phyloP scores from a whole-genome alignment of 2,113 vertebrate genomes.

The Oxyruncus cristatus region DNA sequence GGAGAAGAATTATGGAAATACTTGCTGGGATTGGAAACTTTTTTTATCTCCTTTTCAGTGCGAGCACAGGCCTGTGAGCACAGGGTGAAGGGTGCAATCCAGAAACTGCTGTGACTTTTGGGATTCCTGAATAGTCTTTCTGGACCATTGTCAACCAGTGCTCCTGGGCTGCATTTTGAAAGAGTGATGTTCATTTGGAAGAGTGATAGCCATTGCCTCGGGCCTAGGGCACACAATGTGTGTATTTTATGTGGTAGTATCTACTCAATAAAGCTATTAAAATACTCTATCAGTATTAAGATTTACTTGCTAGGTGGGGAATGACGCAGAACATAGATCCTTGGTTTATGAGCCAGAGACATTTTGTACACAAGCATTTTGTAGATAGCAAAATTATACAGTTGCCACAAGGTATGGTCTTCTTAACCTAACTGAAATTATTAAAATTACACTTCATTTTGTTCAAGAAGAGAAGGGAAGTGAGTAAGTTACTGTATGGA shows the following conservation, averaged over 20 bases:
- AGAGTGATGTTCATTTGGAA: not conserved
- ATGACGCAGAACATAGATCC: not conserved
- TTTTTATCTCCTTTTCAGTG: not conserved
- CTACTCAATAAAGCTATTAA: slow-evolving; percentile 31
- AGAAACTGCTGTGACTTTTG: not conserved
- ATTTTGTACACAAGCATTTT: no score
- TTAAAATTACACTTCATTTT: not conserved
- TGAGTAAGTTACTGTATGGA: not conserved
- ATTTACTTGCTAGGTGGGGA: not conserved
- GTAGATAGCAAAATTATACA: not conserved
- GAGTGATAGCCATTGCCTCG: not conserved
- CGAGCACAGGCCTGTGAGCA: not conserved
- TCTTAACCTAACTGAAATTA: not conserved
- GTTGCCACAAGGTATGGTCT: not conserved
- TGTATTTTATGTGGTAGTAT: not conserved
- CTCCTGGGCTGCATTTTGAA: not conserved
- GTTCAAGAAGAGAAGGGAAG: not conserved
- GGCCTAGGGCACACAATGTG: not conserved
- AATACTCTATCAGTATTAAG: not conserved
- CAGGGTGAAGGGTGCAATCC: not conserved
- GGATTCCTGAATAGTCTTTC: not conserved
- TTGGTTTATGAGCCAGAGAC: not conserved
- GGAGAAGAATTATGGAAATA: not conserved
- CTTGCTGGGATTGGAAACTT: not conserved
- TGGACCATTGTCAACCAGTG: not conserved